Conservation (phyloP, 92 coral and sea anemone genomes). For the Nematostella vectensis region DNA sequence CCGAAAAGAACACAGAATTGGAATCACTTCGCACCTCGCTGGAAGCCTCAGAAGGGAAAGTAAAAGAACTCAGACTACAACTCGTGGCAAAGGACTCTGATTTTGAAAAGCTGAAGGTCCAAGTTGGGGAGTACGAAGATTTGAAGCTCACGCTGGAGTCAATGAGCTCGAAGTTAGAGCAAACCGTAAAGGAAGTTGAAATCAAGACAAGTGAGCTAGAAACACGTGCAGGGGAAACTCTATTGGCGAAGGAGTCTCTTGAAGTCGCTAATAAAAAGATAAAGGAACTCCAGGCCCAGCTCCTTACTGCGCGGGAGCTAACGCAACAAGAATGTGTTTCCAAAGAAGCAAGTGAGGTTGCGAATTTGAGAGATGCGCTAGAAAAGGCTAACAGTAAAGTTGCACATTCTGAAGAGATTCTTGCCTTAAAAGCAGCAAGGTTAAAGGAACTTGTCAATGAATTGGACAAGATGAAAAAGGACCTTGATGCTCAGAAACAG, state of each 20-base stretch:
- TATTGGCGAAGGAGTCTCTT: not conserved
- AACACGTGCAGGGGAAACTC: not conserved
- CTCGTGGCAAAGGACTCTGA: conserved; percentile 11
- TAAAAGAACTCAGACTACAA: conserved; percentile 8
- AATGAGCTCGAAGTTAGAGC: conserved; percentile 11
- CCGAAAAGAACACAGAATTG: conserved; percentile 1
- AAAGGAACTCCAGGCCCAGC: not conserved
- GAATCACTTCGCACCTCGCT: conserved; percentile 3
- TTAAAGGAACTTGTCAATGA: not conserved
- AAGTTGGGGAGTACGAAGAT: not conserved
- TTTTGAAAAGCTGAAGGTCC: conserved; percentile 11
- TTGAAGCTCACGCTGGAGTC: conserved; percentile 17
- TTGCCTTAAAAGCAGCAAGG: conserved; percentile 2
- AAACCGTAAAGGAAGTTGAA: not conserved
- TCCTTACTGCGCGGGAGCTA: not conserved
- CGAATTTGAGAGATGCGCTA: not conserved
- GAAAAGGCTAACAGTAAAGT: not conserved
- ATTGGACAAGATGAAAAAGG: not conserved
- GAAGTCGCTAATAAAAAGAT: not conserved
- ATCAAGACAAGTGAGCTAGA: not conserved
- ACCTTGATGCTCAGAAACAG: not conserved
- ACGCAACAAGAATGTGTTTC: too few species aligned
- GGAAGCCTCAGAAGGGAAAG: not conserved
- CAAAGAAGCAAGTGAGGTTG: not conserved
- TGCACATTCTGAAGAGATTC: conserved; percentile 3